A percentile compares a stretch with the other conserved stretches of the same genome.
Evolutionary conservation across 2,113 vertebrate species (phyloP).

Genomic region (Nanger granti): DNA sequence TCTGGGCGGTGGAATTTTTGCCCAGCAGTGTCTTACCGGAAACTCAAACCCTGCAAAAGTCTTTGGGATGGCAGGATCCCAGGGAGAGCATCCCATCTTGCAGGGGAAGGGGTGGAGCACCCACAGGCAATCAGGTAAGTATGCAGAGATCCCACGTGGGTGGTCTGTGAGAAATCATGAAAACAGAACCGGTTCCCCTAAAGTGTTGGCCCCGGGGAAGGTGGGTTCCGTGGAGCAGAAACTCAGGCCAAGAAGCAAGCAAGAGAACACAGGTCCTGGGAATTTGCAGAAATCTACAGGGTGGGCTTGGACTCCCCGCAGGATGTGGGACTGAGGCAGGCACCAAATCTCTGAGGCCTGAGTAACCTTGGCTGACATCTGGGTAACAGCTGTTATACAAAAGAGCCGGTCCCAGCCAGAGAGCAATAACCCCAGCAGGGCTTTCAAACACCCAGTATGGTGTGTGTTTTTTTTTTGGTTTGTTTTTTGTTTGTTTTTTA

Average conservation of each 20-base stretch:
- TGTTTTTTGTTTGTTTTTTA: background rate
- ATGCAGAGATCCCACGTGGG: background rate
- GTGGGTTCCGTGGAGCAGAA: background rate
- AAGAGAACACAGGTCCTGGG: slow-evolving; percentile 32
- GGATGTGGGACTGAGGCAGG: slow-evolving; percentile 49
- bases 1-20: background rate
- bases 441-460: background rate
- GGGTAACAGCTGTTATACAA: slow-evolving; percentile 52
- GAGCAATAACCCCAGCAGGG: background rate
- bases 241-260: slow-evolving; percentile 3
- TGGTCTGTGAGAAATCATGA: background rate
- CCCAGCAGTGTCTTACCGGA: background rate
- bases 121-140: background rate
- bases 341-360: background rate
- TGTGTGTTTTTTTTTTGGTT: background rate
- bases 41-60: background rate
- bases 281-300: background rate
- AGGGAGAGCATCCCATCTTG: background rate
- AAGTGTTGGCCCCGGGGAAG: background rate
- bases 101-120: background rate
- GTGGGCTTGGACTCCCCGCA: background rate
- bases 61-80: background rate
- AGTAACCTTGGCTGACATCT: slow-evolving; percentile 57
- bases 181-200: background rate
- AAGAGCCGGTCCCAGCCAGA: background rate